Base-by-base conservation (phyloP, 2,888 invertebrate genomes). In the Drosophila infuscata region DNA sequence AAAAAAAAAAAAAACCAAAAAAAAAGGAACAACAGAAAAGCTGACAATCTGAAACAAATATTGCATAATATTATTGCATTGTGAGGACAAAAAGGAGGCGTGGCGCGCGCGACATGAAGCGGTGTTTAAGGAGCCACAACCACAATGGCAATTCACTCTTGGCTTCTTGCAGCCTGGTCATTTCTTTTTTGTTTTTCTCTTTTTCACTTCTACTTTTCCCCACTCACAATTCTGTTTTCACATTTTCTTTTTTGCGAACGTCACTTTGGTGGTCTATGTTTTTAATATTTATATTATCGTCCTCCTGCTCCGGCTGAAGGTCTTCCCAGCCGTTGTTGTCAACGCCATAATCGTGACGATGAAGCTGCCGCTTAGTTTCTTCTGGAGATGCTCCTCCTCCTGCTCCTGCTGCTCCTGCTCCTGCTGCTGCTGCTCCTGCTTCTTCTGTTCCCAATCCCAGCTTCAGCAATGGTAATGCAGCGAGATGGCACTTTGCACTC, bases 271-370 rank as follows among this genome's bases (percentile, higher is more conserved):
- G 68, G 53, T 67, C 74, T 72, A 63, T 46, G 52, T 63, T 69
- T 54, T 82, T 79, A 79, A 79, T 88, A 88, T 85, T 79, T 85
- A 85, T 82, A 85, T 79, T 70, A 71, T 65, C 41, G 60, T 52
- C 38, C 20, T n/a, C 9, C 35, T 15, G 41, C 30, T 35, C 20
- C 29, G 29, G 17, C 9, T n/a, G 30, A 46, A 25, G 41, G 41
- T 12, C 51, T 12, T 33, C 25, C 30, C 5, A 7, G 29, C 35
- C n/a, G 29, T 38, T 54, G 48, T 62, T 64, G 62, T 76, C 86
- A 79, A 72, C 80, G 59, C 82, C 74, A 79, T 67, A 69, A 83
- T 62, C 52, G 43, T 36, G 36, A 67, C 38, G 25, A 25, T 58
- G 29, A 49, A 29, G 17, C 15, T 29, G 43, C 46, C 43, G 33